Evolutionary conservation across 1,140 invertebrate species (phyloP).

Genomic region (Macrostomum lignano): DNA sequence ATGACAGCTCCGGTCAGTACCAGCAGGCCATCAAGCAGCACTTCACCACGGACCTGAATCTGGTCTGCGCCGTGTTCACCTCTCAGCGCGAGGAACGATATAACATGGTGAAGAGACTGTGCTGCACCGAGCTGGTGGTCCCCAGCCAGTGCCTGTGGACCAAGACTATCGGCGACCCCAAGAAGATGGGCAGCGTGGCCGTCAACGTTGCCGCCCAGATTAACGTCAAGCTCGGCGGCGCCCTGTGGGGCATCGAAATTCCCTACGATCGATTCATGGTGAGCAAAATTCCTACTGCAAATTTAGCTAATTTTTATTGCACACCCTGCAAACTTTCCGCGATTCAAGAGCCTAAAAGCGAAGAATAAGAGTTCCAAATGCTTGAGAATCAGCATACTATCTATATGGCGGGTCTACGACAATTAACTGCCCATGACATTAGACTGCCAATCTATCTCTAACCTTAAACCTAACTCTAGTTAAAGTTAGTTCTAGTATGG

Average conservation of each 20-base stretch:
- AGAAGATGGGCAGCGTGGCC: conserved; percentile 33
- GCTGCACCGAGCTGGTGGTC: conserved; percentile 43
- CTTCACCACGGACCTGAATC: conserved; percentile 12
- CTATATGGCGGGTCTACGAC: too few relatives aligned
- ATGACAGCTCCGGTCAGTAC: conserved; percentile 15
- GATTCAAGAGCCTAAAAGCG: too few relatives aligned
- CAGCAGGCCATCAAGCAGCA: background rate
- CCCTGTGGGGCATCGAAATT: conserved; percentile 53
- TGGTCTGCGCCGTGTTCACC: conserved; percentile 42
- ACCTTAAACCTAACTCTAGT: too few relatives aligned
- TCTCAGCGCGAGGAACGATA: conserved; percentile 53
- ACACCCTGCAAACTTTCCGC: too few relatives aligned
- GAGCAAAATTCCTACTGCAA: too few relatives aligned
- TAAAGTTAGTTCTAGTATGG: too few relatives aligned
- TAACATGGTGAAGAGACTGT: conserved; percentile 53
- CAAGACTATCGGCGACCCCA: conserved; percentile 16
- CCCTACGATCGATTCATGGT: conserved; percentile 26
- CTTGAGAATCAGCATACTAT: too few relatives aligned
- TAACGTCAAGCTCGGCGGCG: conserved; percentile 73
- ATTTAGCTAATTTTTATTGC: too few relatives aligned
- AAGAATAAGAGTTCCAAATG: too few relatives aligned
- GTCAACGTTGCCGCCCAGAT: conserved; percentile 80
- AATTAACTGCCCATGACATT: too few relatives aligned
- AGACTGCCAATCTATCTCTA: too few relatives aligned
- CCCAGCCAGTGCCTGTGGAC: conserved; percentile 16